Evolutionary conservation across 2,797 vertebrate species (phyloP), one percentile per base, ranked within the genome.

Genomic region (Calcarius lapponicus): DNA sequence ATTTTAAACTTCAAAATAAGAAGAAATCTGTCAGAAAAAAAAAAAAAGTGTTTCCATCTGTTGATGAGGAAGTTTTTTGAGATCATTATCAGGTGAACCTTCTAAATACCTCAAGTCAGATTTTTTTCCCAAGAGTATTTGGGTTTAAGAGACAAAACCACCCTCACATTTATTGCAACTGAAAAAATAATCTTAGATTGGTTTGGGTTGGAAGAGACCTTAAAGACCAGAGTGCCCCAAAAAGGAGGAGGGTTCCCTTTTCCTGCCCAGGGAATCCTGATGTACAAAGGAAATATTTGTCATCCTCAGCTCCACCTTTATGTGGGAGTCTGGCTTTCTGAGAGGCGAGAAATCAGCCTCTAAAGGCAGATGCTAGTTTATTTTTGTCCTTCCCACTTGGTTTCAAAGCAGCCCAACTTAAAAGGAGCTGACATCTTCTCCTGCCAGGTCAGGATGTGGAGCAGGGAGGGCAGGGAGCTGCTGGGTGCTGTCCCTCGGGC

Each of bases 401-500:
- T 25, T 72, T 79, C 38, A 24, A 12, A 92, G 4, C 47, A 56
- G n/a, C 25, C 38, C 7, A 13, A 16, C 43, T 51, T 50, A 6
- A 34, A 38, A 45, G 50, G 24, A 57, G 36, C 64, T 79, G 43
- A 26, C 76, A 2, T 54, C 13, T 6, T 57, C 25, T 78, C 13
- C 64, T 47, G 43, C 19, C 6, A 6, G 54, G 8, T 38, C 9
- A 36, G 71, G 40, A n/a, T 4, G 2, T 38, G 57, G 51, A 29
- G 26, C 32, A 13, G 26, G 42, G 62, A 47, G 36, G 26, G 65
- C 45, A 40, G 31, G 51, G 26, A 13, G 61, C 10, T 60, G 64
- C 18, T 38, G 0, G 1, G 25, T 0, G 0, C 29, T 11, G 34
- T 32, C 15, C 29, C 66, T n/a, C 1, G 18, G 54, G 29, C 66